Percentiles rank a stretch among this genome's conserved stretches.
phyloP scores from a whole-genome alignment of 2,888 invertebrate genomes.

The Drosophila nr. medialis region DNA sequence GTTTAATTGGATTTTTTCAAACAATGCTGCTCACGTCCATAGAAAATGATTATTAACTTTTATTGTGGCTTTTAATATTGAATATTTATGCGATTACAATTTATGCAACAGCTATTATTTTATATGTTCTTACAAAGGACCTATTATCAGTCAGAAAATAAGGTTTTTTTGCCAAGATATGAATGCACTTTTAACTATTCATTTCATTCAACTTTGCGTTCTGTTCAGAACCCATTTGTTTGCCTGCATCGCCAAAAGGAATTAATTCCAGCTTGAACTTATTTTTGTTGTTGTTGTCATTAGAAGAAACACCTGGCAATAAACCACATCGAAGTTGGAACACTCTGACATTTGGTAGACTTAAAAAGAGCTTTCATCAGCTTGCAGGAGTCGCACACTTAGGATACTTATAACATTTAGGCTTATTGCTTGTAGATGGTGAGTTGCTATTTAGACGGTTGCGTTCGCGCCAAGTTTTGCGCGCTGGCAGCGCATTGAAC shows the following conservation, averaged over 20 bases:
- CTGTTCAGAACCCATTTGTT: conserved; percentile 28
- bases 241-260: conserved; percentile 10
- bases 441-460: conserved; percentile 18
- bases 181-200: not conserved
- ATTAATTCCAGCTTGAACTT: conserved; percentile 17
- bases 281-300: conserved; percentile 15
- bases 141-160: not conserved
- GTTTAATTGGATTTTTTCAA: conserved; percentile 1
- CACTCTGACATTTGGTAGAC: conserved; percentile 15
- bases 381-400: conserved; percentile 7
- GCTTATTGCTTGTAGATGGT: conserved; percentile 25
- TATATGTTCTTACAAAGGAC: not conserved
- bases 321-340: conserved; percentile 18
- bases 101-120: not conserved
- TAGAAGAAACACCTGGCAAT: conserved; percentile 11
- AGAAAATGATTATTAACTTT: not conserved
- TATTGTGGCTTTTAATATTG: not conserved
- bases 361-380: conserved; percentile 20
- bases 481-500: conserved; percentile 61
- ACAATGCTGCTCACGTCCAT: not conserved
- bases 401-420: conserved; percentile 31
- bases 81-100: not conserved
- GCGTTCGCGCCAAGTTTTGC: conserved; percentile 8
- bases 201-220: not conserved
- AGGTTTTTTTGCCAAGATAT: not conserved